Conservation (phyloP, 2,888 invertebrate genomes). For the Callyntrura guangdongensis region DNA sequence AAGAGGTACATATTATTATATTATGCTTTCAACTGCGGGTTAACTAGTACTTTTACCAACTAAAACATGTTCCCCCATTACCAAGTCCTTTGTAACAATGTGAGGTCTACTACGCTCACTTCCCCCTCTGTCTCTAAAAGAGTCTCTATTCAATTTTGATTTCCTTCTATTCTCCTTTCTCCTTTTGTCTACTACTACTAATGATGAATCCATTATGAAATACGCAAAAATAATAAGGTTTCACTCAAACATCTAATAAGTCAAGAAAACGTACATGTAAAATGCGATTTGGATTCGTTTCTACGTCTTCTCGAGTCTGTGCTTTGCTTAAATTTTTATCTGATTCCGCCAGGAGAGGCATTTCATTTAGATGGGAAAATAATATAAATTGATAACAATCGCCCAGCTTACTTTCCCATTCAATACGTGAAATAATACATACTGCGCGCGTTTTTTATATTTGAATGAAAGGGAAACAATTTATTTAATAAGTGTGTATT, state of each 20-base stretch:
- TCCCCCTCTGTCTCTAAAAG: neutral
- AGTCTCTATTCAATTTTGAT: slow-evolving; percentile 10
- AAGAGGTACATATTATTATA: slow-evolving; percentile 28
- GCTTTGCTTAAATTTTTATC: neutral
- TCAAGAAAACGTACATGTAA: neutral
- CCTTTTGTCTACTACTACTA: too few species aligned
- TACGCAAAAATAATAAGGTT: slow-evolving; percentile 14
- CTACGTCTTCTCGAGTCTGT: neutral
- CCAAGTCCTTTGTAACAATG: neutral
- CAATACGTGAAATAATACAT: neutral
- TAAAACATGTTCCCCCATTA: neutral
- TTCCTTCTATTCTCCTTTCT: neutral
- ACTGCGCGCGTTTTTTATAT: neutral
- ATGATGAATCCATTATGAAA: slow-evolving; percentile 22
- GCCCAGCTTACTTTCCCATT: neutral
- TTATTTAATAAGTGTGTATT: neutral
- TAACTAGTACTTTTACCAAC: neutral
- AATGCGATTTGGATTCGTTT: slow-evolving; percentile 47
- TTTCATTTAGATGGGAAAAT: slow-evolving; percentile 14
- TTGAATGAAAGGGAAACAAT: slow-evolving; percentile 1
- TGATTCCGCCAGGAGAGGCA: neutral
- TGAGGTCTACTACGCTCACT: neutral
- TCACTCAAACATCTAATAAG: neutral
- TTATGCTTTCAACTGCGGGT: neutral
- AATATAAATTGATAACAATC: slow-evolving; percentile 26